A percentile compares a stretch with the other conserved stretches of the same genome.
Evolutionary conservation across 2,888 invertebrate genomes (phyloP).

Genomic region (Tipula lateralis): DNA sequence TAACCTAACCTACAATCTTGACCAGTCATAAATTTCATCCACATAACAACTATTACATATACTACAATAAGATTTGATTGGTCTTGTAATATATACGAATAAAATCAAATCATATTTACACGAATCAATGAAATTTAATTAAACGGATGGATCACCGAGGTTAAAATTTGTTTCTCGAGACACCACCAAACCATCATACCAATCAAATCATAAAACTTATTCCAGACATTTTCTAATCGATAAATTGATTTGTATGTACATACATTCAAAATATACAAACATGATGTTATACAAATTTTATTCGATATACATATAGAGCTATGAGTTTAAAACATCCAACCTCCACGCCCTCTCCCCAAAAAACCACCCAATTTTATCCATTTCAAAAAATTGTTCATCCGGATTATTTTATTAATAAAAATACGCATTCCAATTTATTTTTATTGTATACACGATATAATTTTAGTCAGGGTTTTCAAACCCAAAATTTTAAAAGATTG

Average conservation of each 20-base stretch:
- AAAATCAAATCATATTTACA: too few relatives aligned
- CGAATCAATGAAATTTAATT: too few relatives aligned
- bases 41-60: too few relatives aligned
- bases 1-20: too few relatives aligned
- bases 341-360: background rate
- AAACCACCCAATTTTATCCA: background rate
- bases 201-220: background rate
- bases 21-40: too few relatives aligned
- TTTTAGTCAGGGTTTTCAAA: background rate
- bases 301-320: background rate
- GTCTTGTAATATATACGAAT: too few relatives aligned
- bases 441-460: background rate
- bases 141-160: too few relatives aligned
- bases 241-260: background rate
- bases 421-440: constrained; percentile 11
- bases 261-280: background rate
- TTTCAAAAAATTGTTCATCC: background rate
- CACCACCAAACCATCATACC: background rate
- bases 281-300: background rate
- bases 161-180: background rate
- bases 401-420: constrained; percentile 24
- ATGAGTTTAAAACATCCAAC: background rate
- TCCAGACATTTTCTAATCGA: constrained; percentile 11
- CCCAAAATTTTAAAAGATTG: background rate
- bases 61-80: too few relatives aligned